Conservation (phyloP, 2,888 invertebrate species). For the Chrysolina americana region DNA sequence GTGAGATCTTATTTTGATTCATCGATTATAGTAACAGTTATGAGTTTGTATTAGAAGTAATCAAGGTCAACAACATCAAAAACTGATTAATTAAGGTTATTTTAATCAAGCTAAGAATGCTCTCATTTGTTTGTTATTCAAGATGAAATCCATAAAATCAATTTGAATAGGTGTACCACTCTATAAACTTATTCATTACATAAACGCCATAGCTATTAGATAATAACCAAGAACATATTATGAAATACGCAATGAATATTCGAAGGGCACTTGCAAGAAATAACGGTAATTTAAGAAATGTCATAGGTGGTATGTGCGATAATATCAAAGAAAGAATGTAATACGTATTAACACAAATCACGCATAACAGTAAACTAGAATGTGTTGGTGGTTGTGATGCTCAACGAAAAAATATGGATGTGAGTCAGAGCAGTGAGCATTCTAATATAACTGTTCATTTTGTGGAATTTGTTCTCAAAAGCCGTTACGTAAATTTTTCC, state of each 20-base stretch:
- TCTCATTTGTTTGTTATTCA: not conserved
- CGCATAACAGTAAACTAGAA: not conserved
- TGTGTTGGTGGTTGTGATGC: too few relatives aligned
- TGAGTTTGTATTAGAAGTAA: not conserved
- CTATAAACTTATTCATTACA: slow-evolving; percentile 3
- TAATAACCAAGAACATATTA: slow-evolving; percentile 14
- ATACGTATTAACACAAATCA: slow-evolving; percentile 5
- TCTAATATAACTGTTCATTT: too few relatives aligned
- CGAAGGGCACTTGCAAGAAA: slow-evolving; percentile 9
- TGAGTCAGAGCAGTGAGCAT: too few relatives aligned
- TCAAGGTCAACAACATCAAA: not conserved
- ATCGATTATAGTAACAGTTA: too few relatives aligned
- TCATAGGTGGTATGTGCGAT: slow-evolving; percentile 8
- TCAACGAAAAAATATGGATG: too few relatives aligned
- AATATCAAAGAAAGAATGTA: not conserved
- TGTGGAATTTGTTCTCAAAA: too few relatives aligned
- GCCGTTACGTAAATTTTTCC: too few relatives aligned
- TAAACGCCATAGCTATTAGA: not conserved
- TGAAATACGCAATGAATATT: slow-evolving; percentile 6
- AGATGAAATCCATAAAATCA: not conserved
- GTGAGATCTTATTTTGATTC: too few relatives aligned
- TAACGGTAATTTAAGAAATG: slow-evolving; percentile 16
- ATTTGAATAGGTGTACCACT: not conserved
- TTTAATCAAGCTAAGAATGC: too few relatives aligned
- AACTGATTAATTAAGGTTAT: not conserved